phyloP scores from a whole-genome alignment of 2,888 invertebrate species.

The Agapetus fuscipes region DNA sequence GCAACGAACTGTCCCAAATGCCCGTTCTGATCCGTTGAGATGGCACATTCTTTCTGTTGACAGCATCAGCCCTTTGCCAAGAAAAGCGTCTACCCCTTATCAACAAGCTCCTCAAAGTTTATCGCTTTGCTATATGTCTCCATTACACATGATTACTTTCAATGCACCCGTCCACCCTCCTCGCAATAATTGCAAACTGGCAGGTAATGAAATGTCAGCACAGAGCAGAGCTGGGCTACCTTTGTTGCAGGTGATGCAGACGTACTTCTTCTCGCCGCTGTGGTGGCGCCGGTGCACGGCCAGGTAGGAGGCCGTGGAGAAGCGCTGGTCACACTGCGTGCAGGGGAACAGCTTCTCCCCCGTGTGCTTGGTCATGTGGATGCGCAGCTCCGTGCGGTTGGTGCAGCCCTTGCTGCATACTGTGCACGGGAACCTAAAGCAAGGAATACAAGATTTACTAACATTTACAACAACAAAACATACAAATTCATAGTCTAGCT shows the following conservation, averaged over 20 bases:
- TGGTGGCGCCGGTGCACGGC: constrained; percentile 39
- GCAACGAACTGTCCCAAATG: too few species aligned
- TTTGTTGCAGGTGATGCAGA: constrained; percentile 35
- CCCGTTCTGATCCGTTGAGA: too few species aligned
- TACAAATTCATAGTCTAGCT: neutral
- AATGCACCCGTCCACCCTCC: too few species aligned
- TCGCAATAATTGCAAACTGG: too few species aligned
- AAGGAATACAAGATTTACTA: neutral
- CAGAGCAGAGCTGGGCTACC: too few species aligned
- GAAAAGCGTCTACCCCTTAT: too few species aligned
- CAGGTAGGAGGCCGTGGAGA: constrained; percentile 38
- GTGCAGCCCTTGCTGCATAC: constrained; percentile 40
- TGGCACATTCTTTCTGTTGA: too few species aligned
- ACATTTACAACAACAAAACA: neutral
- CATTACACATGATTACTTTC: too few species aligned
- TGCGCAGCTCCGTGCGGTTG: constrained; percentile 39
- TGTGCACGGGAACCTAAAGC: constrained; percentile 36
- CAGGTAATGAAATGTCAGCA: too few species aligned
- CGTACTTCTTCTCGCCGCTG: constrained; percentile 33
- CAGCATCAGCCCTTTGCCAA: too few species aligned
- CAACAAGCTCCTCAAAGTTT: too few species aligned
- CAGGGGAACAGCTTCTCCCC: constrained; percentile 41
- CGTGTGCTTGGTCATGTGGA: constrained; percentile 35
- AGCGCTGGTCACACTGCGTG: constrained; percentile 33
- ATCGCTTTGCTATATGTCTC: too few species aligned